Evolutionary conservation across 2,113 vertebrate species (phyloP).

Genomic region (Psittacara wagleri): DNA sequence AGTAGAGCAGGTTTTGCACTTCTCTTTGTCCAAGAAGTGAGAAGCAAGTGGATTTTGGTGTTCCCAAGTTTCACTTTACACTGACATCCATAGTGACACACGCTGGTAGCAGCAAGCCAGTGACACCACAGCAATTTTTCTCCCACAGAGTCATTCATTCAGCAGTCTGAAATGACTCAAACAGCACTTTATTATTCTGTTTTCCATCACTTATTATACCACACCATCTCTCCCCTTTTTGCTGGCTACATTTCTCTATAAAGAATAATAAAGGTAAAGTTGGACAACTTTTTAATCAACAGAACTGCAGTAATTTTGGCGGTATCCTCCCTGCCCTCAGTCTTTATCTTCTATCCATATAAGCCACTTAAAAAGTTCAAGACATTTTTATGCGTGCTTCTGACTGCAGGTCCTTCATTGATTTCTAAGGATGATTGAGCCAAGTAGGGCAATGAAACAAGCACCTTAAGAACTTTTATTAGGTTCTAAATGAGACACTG

Average conservation of each 20-base stretch:
- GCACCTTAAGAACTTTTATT: conserved; percentile 23
- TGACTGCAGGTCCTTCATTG: not conserved
- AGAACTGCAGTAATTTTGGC: not conserved
- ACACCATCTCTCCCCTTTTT: not conserved
- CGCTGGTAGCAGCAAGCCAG: not conserved
- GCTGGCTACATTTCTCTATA: not conserved
- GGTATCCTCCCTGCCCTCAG: fast-evolving
- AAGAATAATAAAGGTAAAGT: conserved; percentile 4
- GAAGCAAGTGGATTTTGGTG: conserved; percentile 17
- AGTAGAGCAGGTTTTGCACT: conserved; percentile 10
- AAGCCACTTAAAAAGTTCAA: conserved; percentile 4
- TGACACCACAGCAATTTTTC: not conserved
- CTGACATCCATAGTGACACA: not conserved
- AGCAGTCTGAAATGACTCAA: not conserved
- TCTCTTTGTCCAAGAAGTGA: conserved; percentile 53
- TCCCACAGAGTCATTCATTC: not conserved
- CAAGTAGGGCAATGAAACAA: not conserved
- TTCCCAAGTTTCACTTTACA: conserved; percentile 1
- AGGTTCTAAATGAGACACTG: conserved; percentile 6
- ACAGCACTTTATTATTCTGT: not conserved
- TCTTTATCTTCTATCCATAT: not conserved
- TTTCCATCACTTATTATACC: not conserved
- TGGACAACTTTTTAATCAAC: not conserved
- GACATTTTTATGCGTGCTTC: not conserved
- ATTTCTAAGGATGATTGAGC: conserved; percentile 12